Evolutionary conservation across 2,888 invertebrate species (phyloP).

Genomic region (Phymatocera aterrima): DNA sequence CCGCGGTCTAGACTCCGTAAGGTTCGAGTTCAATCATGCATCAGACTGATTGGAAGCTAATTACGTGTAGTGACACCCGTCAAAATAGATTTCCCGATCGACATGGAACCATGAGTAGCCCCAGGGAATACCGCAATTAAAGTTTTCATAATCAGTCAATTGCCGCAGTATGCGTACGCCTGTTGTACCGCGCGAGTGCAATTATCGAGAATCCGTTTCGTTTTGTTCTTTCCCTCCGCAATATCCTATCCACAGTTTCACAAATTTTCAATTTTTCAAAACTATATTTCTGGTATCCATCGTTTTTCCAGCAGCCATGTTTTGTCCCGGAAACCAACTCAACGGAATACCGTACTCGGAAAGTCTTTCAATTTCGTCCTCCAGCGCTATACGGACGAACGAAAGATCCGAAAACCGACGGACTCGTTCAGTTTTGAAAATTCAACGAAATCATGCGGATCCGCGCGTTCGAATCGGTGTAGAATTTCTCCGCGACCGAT

Average conservation of each 20-base stretch:
- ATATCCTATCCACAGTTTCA: no score
- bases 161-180: not conserved
- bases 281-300: no score
- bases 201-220: not conserved
- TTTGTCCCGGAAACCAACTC: no score
- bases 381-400: not conserved
- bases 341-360: no score
- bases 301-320: not conserved
- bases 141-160: constrained; percentile 12
- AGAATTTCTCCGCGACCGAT: constrained; percentile 1
- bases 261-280: no score
- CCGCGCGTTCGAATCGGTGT: not conserved
- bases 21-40: constrained; percentile 39
- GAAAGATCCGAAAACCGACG: not conserved
- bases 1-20: constrained; percentile 23
- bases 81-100: constrained; percentile 38
- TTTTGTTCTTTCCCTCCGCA: no score
- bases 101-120: not conserved
- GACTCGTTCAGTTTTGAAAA: not conserved
- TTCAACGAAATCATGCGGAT: not conserved
- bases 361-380: not conserved
- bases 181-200: no score
- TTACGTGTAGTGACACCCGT: constrained; percentile 35
- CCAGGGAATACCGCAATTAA: constrained; percentile 4
- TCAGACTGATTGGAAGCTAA: constrained; percentile 35